These are phyloP conservation scores for Litocranius walleri DNA, from an alignment of 2,113 vertebrate species.

Conservation along the genomic window DNA sequence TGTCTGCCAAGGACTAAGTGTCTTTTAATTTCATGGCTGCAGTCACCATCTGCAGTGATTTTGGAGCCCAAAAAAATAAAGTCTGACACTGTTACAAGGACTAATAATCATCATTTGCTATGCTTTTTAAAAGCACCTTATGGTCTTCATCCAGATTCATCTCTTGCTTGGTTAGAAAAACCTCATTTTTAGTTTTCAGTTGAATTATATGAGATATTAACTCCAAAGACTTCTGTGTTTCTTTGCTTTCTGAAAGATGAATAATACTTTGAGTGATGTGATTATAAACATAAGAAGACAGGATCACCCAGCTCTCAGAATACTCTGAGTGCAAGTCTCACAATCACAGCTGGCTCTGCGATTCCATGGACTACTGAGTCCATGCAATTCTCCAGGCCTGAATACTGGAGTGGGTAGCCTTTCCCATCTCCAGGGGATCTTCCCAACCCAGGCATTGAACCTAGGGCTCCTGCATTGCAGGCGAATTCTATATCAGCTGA, in stretches of 20 bases:
- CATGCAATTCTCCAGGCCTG: not conserved
- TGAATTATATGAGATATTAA: not conserved
- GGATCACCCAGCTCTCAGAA: not conserved
- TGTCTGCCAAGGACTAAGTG: too few species aligned
- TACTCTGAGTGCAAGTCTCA: not conserved
- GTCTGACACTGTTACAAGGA: not conserved
- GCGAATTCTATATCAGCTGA: not conserved
- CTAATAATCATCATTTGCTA: not conserved
- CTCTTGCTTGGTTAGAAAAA: not conserved
- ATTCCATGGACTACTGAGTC: not conserved
- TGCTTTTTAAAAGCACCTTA: not conserved
- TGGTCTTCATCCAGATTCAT: not conserved
- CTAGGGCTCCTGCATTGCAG: not conserved
- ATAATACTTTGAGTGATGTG: not conserved
- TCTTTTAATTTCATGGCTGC: too few species aligned
- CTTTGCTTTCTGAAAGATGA: not conserved
- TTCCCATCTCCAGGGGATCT: not conserved
- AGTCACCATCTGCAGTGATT: too few species aligned
- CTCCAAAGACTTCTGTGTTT: not conserved
- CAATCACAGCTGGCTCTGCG: fast-evolving
- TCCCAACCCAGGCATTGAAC: not conserved
- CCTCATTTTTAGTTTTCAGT: not conserved
- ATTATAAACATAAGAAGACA: not conserved
- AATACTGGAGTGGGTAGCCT: not conserved
- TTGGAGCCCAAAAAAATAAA: too few species aligned